These are phyloP conservation scores for Platerodrilus igneus DNA, from an alignment of 2,888 invertebrate genomes.

Conservation along the genomic window DNA sequence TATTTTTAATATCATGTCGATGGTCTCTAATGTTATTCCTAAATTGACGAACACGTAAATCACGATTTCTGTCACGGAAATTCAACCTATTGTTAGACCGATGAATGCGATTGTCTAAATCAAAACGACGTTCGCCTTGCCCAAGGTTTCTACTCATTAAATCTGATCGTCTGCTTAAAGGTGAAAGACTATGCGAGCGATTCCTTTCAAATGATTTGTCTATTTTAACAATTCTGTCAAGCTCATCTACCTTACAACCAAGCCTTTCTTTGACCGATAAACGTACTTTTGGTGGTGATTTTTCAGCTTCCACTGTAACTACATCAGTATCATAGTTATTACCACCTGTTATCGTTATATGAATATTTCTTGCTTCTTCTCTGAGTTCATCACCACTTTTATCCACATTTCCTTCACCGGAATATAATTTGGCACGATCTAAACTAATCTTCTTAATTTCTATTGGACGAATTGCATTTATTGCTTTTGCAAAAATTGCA, in stretches of 20 bases:
- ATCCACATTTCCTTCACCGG: slow-evolving; percentile 47
- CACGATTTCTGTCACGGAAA: slow-evolving; percentile 36
- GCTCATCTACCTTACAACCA: slow-evolving; percentile 69
- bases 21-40: slow-evolving; percentile 41
- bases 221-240: slow-evolving; percentile 51
- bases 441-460: slow-evolving; percentile 71
- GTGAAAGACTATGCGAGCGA: slow-evolving; percentile 50
- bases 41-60: slow-evolving; percentile 19
- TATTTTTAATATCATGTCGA: slow-evolving; percentile 34
- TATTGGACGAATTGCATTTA: slow-evolving; percentile 70
- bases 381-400: slow-evolving; percentile 29
- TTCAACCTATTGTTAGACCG: slow-evolving; percentile 34
- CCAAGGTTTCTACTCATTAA: slow-evolving; percentile 44
- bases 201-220: slow-evolving; percentile 49
- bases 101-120: slow-evolving; percentile 33
- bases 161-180: slow-evolving; percentile 45
- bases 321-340: slow-evolving; percentile 40
- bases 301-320: slow-evolving; percentile 20
- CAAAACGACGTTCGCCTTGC: slow-evolving; percentile 44
- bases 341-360: slow-evolving; percentile 53
- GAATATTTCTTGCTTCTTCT: slow-evolving; percentile 49
- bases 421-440: slow-evolving; percentile 64
- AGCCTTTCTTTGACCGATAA: slow-evolving; percentile 75
- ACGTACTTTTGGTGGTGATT: slow-evolving; percentile 50
- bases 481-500: slow-evolving; percentile 84